Base-by-base conservation (phyloP, 2,113 vertebrate species). In the Vidua chalybeata region DNA sequence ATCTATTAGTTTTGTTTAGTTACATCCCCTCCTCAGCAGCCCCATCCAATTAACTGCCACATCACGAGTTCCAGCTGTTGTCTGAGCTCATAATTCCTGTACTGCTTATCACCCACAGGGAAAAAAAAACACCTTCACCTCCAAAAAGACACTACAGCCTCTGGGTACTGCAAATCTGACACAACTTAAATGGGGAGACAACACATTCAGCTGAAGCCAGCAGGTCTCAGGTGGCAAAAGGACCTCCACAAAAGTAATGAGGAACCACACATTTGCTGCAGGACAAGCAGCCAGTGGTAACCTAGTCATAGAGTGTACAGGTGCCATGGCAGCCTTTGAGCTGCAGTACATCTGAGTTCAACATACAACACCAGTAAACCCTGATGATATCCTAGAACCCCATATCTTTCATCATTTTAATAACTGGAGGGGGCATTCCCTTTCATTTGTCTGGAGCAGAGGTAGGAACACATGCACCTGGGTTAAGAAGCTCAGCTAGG, bases 1-100 rank as follows among this genome's bases (percentile, higher is more conserved):
- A 88, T 79, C 79, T 69, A 81, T 52, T 66, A 14, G 56, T 52
- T 91, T 46, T 93, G 94, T 87, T 94, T 90, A 83, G 58, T 58
- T 63, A n/a, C 45, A 35, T 61, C 84, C 54, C 66, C 82, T 91
- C 64, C n/a, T 61, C 89, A 80, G 75, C 76, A 89, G 81, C 84
- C 61, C 64, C 77, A 58, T 56, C 58, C 49, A 81, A 67, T 59
- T 78, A 80, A 85, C 83, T 49, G 72, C 37, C 37, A 83, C 61
- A 66, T 35, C 74, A 79, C 7, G 3, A 18, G 16, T 77, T 88
- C 84, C 90, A 94, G 91, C 94, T 93, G 81, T 58, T 87, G 78
- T 62, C 43, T 15, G 54, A 80, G 69, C 43, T 68, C 35, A 11
- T 2, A 3, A n/a, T 52, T 91, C 54, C 61, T 7, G 4, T 20